phyloP scores from a whole-genome alignment of 2,797 vertebrate genomes.

The Aeoliscus strigatus region DNA sequence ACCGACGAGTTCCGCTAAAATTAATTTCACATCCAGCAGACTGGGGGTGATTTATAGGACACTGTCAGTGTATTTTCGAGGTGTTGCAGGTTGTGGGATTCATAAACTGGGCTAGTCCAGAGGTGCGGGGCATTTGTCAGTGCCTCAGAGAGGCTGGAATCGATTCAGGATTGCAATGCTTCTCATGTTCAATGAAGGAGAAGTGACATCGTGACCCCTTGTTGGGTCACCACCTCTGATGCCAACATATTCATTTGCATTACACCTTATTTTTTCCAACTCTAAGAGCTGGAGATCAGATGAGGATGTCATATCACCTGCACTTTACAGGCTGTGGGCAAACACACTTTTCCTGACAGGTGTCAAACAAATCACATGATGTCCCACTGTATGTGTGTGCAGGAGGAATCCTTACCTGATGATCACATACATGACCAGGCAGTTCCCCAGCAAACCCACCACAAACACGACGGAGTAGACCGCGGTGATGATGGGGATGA shows the following conservation, averaged over 20 bases:
- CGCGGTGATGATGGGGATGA: constrained; percentile 90
- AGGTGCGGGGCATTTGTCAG: constrained; percentile 3
- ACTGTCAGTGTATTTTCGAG: constrained; percentile 19
- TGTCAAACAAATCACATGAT: no score
- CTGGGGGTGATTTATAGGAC: constrained; percentile 15
- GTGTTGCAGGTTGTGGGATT: constrained; percentile 10
- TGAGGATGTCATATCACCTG: no score
- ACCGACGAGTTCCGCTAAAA: constrained; percentile 32
- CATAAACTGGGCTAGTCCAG: constrained; percentile 4
- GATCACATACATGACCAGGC: constrained; percentile 97
- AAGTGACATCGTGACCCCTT: constrained; percentile 13
- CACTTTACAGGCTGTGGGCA: no score
- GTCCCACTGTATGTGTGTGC: no score
- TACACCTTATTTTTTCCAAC: no score
- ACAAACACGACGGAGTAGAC: constrained; percentile 96
- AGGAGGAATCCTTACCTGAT: constrained; percentile 87
- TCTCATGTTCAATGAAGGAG: constrained; percentile 4
- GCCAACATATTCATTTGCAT: no score
- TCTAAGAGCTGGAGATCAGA: no score
- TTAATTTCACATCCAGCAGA: constrained; percentile 33
- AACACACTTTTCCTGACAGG: no score
- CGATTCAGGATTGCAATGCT: not conserved
- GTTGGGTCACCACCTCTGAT: not conserved
- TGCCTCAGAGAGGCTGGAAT: constrained; percentile 8
- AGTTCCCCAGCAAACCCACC: constrained; percentile 92